Base-by-base conservation (phyloP, 2,113 vertebrate species). In the Ictalurus punctatus region DNA sequence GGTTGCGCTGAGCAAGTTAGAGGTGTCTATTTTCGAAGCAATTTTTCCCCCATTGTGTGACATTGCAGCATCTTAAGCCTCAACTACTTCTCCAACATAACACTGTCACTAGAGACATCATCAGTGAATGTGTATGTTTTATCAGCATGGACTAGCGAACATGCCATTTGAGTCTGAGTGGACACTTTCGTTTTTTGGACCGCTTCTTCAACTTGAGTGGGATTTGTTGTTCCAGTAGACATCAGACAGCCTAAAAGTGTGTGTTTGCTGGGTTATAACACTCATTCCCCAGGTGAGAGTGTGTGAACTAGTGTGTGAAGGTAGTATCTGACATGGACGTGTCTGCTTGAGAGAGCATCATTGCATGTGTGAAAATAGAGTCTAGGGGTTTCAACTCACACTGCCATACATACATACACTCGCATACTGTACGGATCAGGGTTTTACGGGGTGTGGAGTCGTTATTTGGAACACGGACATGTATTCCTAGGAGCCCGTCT, bases 291-390 rank as follows among this genome's bases (percentile, higher is more conserved):
- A 23, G 73, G 87, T 12, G 90, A 34, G 83, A 59, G 71, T 78
- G 84, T 86, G 48, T 86, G 48, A 83, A 84, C 87, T 56, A 61
- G 83, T 83, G 86, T 84, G 82, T 84, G 86, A 87, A 87, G 83
- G 84, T 89, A 73, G 86, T 86, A 78, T 76, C 63, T 82, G 89
- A 85, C 52, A 74, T 74, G 37, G 30, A 73, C 34, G 63, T 65
- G 25, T 86, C 82, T 69, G 84, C 76, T 79, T 88, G 86, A 88
- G 61, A 65, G 74, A 81, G 25, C 78, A 88, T 63, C 86, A 88
- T 86, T n/a, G 27, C 86, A 86, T 58, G 90, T 90, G 87, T 88
- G 85, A 91, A 87, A 87, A 85, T 71, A 58, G 52, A 27, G n/a
- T 87, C 81, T 63, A 67, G 81, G 37, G 69, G 56, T 56, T 88